Evolutionary conservation across 2,113 vertebrate species (phyloP), one percentile per base, ranked within the genome.

Genomic region (Ageneiosus marmoratus): DNA sequence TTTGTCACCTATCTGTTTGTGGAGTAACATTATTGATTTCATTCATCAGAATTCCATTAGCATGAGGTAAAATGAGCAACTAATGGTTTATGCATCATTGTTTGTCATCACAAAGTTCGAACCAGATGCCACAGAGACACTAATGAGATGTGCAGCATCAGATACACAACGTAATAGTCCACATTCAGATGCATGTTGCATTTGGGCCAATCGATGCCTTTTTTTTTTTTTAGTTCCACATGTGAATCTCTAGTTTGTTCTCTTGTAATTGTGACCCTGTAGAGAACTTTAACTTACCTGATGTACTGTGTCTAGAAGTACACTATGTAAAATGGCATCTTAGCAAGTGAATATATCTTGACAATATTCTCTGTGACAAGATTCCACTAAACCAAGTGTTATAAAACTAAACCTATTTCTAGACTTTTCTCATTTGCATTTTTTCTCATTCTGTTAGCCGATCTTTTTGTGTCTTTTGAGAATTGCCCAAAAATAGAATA

Each of bases 61-160:
- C 9, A 12, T 12, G 16, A 0, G 16, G 53, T 75, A 10, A 53
- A 75, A 75, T 53, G 4, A 75, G 73, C 50, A 75, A 5, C 73
- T 75, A 22, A 75, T 75, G 50, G 48, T 53, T 75, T 75, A 53
- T 51, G 46, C 13, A 51, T 75, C 41, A 72, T 27, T 15, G 34
- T 41, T 41, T 29, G 73, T 34, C 48, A 74, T 48, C n/a, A 72
- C 67, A 72, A 46, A 48, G 46, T 73, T 18, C 46, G 27, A 13
- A 50, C 70, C 46, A 73, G 70, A 29, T 48, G 20, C 72, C 72
- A 53, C 72, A 51, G 48, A 51, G 72, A 74, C 29, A 51, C 0
- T 32, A 74, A 74, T 32, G 46, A 32, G 27, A 74, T 74, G 72
- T 16, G 5, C 27, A 5, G 48, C 48, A 22, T 50, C 70, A 73